Percentiles rank a stretch among this genome's conserved stretches.
These are phyloP conservation scores for Prenolepis imparis DNA, from an alignment of 2,888 invertebrate genomes.

Conservation along the genomic window DNA sequence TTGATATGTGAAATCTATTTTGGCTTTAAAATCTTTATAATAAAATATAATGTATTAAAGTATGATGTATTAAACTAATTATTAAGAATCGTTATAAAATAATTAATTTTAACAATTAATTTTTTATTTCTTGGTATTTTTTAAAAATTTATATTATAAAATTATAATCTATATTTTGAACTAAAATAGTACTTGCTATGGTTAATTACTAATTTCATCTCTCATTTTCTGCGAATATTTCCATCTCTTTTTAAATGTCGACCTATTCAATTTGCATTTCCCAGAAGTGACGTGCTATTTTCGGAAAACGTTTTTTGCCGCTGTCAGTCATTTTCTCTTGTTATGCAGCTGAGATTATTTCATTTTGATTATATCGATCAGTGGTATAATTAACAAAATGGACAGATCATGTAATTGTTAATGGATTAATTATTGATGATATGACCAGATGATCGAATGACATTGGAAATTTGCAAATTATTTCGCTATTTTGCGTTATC, in stretches of 20 bases:
- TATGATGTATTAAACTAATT: not conserved
- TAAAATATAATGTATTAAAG: not conserved
- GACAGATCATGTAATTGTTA: conserved; percentile 9
- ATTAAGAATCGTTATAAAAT: not conserved
- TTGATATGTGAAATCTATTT: not conserved
- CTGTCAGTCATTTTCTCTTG: conserved; percentile 24
- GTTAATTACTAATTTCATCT: conserved; percentile 15
- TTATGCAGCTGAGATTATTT: conserved; percentile 9
- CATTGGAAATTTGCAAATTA: conserved; percentile 20
- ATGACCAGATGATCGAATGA: not conserved
- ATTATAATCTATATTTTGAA: not conserved
- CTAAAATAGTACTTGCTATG: not conserved
- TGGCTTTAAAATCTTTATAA: not conserved
- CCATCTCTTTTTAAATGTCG: not conserved
- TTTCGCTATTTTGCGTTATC: conserved; percentile 13
- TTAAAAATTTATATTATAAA: not conserved
- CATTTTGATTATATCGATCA: not conserved
- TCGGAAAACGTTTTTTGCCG: conserved; percentile 1
- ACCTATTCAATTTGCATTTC: conserved; percentile 27
- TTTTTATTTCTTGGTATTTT: not conserved
- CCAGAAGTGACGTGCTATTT: not conserved
- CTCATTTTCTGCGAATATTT: conserved; percentile 13
- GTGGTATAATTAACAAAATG: conserved; percentile 7
- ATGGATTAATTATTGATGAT: conserved; percentile 23
- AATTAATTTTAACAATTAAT: not conserved